Evolutionary conservation across 2,797 vertebrate species (phyloP).

Genomic region (Acanthurus lineatus): DNA sequence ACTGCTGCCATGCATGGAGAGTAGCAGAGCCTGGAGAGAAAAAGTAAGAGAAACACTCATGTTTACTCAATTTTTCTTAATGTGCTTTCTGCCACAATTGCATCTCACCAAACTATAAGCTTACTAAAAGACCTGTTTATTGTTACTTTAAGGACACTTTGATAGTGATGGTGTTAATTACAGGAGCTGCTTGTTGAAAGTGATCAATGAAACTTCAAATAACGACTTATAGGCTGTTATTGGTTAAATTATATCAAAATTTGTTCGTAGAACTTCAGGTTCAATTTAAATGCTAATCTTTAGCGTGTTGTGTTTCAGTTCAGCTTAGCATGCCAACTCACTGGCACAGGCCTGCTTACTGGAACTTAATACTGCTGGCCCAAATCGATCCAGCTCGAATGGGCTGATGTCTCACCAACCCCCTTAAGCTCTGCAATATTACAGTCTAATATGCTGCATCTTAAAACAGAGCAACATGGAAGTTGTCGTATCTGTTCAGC

Average conservation of each 20-base stretch:
- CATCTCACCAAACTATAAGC: background rate
- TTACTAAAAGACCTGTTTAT: background rate
- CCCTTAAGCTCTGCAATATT: background rate
- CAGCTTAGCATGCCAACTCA: background rate
- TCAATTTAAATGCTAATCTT: background rate
- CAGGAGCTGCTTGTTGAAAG: background rate
- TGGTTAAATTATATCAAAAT: background rate
- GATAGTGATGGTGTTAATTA: background rate
- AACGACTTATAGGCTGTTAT: no score
- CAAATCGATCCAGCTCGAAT: background rate
- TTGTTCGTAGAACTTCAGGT: background rate
- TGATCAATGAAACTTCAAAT: no score
- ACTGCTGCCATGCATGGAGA: conserved; percentile 98
- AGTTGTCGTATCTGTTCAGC: background rate
- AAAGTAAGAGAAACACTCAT: conserved; percentile 20
- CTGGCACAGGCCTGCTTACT: background rate
- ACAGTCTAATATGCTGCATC: background rate
- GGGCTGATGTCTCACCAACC: background rate
- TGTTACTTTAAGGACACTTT: background rate
- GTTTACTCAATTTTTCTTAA: conserved; percentile 12
- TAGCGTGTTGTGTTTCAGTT: background rate
- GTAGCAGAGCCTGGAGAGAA: conserved; percentile 92
- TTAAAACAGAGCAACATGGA: background rate
- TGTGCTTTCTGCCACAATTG: background rate
- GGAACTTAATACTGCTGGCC: background rate